Base-by-base conservation (phyloP, 2,113 vertebrate genomes). In the Poeciliopsis retropinna region DNA sequence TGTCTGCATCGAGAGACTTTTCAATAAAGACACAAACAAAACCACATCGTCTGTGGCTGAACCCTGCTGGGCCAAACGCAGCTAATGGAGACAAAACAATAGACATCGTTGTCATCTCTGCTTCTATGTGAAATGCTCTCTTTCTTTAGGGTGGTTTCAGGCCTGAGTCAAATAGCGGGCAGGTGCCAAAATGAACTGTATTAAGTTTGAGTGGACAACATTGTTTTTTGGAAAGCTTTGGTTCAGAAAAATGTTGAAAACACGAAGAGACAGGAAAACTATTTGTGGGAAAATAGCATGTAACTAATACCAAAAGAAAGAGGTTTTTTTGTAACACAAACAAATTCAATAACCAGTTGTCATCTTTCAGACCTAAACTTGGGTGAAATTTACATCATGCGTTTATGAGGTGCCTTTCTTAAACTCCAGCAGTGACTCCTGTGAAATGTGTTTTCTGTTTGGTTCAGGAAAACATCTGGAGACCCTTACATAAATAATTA, bases 61-160 rank as follows among this genome's bases (percentile, higher is more conserved):
- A 74, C 67, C 75, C 72, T 31, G 85, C 85, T 75, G 82, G 32
- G 78, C 75, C 11, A 27, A 75, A 41, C 67, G 64, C 70, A 65
- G 64, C 80, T 85, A 85, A 87, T 85, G 80, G 82, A 85, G 83
- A 83, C 86, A 73, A 75, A 73, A 85, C 86, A 85, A 88, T 79
- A 78, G 78, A 81, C 72, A 44, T 47, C 0, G 14, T 75, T 85
- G 81, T 86, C 83, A 69, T 41, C 76, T 76, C 73, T 60, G 76
- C 76, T 86, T 25, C 66, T 77, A 51, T 75, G 68, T 82, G 69
- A 78, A 80, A 69, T 51, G 66, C 39, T 51, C 39, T 64, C 68
- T 73, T 77, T 70, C 61, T 77, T 72, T 39, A 27, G 4, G 32
- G n/a, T 64, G 73, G 69, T 80, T 80, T 60, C 34, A 74, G 73